Percentiles rank a stretch among this genome's conserved stretches.
These are phyloP conservation scores for Theocolax elegans DNA, from an alignment of 1,140 invertebrate genomes.

Conservation along the genomic window DNA sequence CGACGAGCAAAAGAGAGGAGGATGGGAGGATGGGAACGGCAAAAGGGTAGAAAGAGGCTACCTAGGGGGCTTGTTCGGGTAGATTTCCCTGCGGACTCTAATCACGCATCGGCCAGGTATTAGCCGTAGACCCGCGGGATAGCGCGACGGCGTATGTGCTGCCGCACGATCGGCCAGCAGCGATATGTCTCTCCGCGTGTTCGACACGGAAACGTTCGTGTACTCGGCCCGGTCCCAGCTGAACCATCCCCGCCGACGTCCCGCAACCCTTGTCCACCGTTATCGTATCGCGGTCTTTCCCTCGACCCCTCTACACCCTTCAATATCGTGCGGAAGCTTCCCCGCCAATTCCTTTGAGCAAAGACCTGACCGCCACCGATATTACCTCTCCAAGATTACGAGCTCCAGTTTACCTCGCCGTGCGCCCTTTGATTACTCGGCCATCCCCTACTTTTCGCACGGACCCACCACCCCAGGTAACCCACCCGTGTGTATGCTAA, in stretches of 20 bases:
- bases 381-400: slow-evolving; percentile 17
- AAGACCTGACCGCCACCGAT: slow-evolving; percentile 16
- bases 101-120: slow-evolving; percentile 59
- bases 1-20: neutral
- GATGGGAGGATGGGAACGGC: neutral
- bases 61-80: slow-evolving; percentile 51
- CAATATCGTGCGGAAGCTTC: neutral
- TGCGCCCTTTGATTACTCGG: slow-evolving; percentile 9
- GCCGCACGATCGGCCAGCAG: slow-evolving; percentile 37
- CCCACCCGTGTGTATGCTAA: too few relatives aligned
- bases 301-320: neutral
- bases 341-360: slow-evolving; percentile 25
- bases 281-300: slow-evolving; percentile 9
- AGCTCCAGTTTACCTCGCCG: slow-evolving; percentile 5
- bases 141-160: neutral
- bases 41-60: neutral
- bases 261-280: slow-evolving; percentile 3
- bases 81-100: slow-evolving; percentile 63
- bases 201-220: slow-evolving; percentile 48
- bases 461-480: too few relatives aligned
- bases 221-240: slow-evolving; percentile 38
- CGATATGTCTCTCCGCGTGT: slow-evolving; percentile 48
- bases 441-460: too few relatives aligned
- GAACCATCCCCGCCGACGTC: slow-evolving; percentile 23
- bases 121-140: slow-evolving; percentile 47